Conservation (phyloP, 2,888 invertebrate species). For the Orthosia gracilis region DNA sequence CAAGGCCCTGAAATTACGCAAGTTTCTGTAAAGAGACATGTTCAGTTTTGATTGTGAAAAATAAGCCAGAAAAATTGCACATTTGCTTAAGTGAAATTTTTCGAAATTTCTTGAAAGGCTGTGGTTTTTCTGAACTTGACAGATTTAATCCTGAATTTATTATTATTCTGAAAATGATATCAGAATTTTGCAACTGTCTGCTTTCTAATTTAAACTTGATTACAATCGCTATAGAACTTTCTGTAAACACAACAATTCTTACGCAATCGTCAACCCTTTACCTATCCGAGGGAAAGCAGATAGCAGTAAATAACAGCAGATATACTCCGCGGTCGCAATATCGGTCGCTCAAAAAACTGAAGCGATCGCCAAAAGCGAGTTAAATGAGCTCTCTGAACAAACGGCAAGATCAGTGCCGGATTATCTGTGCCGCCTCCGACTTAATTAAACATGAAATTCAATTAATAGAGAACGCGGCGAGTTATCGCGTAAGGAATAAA, state of each 20-base stretch:
- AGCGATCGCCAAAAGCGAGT: slow-evolving; percentile 80
- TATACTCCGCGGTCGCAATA: slow-evolving; percentile 57
- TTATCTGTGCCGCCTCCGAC: slow-evolving; percentile 85
- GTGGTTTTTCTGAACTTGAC: background rate
- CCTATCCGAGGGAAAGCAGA: slow-evolving; percentile 41
- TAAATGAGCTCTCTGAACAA: slow-evolving; percentile 78
- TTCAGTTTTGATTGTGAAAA: background rate
- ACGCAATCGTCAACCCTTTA: slow-evolving; percentile 54
- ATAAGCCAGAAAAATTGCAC: background rate
- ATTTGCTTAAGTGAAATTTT: background rate
- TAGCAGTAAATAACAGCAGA: slow-evolving; percentile 44
- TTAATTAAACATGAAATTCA: slow-evolving; percentile 91
- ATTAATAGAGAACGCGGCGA: slow-evolving; percentile 89
- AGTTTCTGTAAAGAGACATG: no score
- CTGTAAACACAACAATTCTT: slow-evolving; percentile 30
- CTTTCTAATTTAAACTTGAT: slow-evolving; percentile 40
- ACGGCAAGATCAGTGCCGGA: slow-evolving; percentile 83
- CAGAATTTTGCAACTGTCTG: background rate
- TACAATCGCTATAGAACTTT: slow-evolving; percentile 34
- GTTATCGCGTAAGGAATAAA: slow-evolving; percentile 90
- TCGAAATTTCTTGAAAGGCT: background rate
- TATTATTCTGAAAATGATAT: background rate
- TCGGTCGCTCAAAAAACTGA: slow-evolving; percentile 71
- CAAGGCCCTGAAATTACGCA: background rate
- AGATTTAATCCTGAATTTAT: background rate